Base-by-base conservation (phyloP, 2,113 vertebrate species). In the Spizaetus ornatus region DNA sequence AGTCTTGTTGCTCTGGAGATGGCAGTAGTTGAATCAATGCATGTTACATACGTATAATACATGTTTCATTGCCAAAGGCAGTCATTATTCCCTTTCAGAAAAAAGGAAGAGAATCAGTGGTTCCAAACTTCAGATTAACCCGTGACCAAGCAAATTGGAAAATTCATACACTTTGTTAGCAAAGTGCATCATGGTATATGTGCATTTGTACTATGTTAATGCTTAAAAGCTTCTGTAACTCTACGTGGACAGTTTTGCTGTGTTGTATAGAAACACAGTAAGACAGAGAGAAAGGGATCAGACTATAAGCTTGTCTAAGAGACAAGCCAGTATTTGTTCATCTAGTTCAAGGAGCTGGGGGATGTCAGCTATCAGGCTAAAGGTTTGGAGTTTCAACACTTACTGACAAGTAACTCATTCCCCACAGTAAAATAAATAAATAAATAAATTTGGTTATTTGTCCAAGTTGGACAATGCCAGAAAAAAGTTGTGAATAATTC, bases 181-280 rank as follows among this genome's bases (percentile, higher is more conserved):
- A 13, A 77, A 65, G 4, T 26, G 9, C 14, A 87, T 43, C 25
- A 34, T 0, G 0, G 15, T 27, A 38, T 19, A 38, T 1, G 4
- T 8, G 11, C 16, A 52, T 65, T 26, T 73, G 32, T n/a, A 81
- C 6, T 59, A 55, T 12, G 16, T 25, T 56, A 81, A 65, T 10
- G 18, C 9, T 56, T 61, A 61, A 48, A 84, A 47, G 45, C 3
- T 59, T 73, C 45, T 42, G 0, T 14, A 83, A 63, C 7, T 71
- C n/a, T 10, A 55, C 0, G 0, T 14, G 23, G 53, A 47, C 32
- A 65, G 38, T 19, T 86, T 63, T 72, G 58, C 58, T 45, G 9
- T 7, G 21, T 16, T 47, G 43, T 17, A 40, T 27, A 73, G 26
- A n/a, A 66, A 36, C 45, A 59, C 15, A 80, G 22, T 19, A 66